Conservation (phyloP, 2,888 invertebrate genomes). For the Hybos culiciformis region DNA sequence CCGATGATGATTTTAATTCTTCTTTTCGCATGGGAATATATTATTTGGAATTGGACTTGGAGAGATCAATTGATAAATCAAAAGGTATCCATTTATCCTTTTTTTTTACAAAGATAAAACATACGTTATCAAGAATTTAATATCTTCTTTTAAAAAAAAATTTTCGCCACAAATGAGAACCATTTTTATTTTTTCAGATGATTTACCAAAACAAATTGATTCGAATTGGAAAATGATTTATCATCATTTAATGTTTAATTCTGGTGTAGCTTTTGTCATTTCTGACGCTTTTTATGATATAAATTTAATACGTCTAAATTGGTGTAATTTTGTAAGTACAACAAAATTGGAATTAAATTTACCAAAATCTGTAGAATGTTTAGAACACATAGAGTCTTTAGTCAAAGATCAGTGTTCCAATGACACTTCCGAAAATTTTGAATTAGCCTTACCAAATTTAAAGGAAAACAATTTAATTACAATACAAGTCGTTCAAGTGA, state of each 20-base stretch:
- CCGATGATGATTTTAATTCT: conserved; percentile 19
- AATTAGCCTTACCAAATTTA: conserved; percentile 40
- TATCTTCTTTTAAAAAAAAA: too few relatives aligned
- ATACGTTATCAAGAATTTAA: too few relatives aligned
- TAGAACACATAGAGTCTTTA: conserved; percentile 16
- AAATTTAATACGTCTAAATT: conserved; percentile 39
- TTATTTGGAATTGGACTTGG: conserved; percentile 22
- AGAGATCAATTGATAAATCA: conserved; percentile 12
- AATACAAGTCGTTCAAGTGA: conserved; percentile 35
- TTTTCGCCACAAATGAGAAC: too few relatives aligned
- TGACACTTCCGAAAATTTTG: conserved; percentile 27
- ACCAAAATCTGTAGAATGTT: conserved; percentile 38
- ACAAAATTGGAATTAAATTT: conserved; percentile 40
- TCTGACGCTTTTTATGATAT: conserved; percentile 34
- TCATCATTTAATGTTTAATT: conserved; percentile 17
- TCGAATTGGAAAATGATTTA: conserved; percentile 16
- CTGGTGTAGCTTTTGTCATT: conserved; percentile 18
- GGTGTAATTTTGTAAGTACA: conserved; percentile 42
- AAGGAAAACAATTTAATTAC: conserved; percentile 39
- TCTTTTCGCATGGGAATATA: conserved; percentile 21
- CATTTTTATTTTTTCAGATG: too few relatives aligned
- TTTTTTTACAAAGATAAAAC: too few relatives aligned
- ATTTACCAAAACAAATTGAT: conserved; percentile 15
- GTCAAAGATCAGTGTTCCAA: conserved; percentile 20
- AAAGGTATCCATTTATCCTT: neutral